phyloP scores from a whole-genome alignment of 2,113 vertebrate genomes.

The Numenius arquata region DNA sequence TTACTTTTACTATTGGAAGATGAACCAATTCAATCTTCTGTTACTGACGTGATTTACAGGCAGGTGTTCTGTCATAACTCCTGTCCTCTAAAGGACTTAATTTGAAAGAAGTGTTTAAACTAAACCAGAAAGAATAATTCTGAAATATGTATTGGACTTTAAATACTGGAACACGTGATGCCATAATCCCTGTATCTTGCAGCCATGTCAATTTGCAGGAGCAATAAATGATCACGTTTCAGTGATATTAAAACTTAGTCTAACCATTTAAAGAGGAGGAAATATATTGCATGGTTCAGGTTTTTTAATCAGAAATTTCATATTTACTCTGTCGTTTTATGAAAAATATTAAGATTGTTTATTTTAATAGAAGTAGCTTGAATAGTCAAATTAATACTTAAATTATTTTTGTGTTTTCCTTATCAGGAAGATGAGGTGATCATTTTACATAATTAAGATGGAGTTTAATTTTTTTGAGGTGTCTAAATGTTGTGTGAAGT shows the following conservation, averaged over 20 bases:
- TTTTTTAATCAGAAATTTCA: background rate
- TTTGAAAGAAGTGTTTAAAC: background rate
- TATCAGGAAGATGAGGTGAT: conserved; percentile 97
- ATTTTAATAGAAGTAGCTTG: conserved; percentile 6
- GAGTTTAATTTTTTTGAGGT: conserved; percentile 67
- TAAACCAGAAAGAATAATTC: background rate
- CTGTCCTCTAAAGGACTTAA: background rate
- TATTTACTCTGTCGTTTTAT: background rate
- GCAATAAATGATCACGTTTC: background rate
- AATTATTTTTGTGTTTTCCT: conserved; percentile 78
- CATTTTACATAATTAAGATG: conserved; percentile 69
- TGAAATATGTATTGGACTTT: background rate
- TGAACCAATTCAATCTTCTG: background rate
- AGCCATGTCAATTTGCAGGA: background rate
- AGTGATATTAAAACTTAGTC: background rate
- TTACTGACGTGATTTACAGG: background rate
- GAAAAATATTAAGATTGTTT: background rate
- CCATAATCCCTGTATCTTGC: background rate
- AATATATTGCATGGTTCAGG: background rate
- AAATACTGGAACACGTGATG: background rate
- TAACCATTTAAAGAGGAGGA: background rate
- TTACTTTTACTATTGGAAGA: background rate
- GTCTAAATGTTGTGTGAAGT: conserved; percentile 71
- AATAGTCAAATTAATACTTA: conserved; percentile 69
- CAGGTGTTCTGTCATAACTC: background rate